A percentile compares a stretch with the other conserved stretches of the same genome.
Conservation (phyloP, 2,888 invertebrate species). For the Thereva nobilitata region DNA sequence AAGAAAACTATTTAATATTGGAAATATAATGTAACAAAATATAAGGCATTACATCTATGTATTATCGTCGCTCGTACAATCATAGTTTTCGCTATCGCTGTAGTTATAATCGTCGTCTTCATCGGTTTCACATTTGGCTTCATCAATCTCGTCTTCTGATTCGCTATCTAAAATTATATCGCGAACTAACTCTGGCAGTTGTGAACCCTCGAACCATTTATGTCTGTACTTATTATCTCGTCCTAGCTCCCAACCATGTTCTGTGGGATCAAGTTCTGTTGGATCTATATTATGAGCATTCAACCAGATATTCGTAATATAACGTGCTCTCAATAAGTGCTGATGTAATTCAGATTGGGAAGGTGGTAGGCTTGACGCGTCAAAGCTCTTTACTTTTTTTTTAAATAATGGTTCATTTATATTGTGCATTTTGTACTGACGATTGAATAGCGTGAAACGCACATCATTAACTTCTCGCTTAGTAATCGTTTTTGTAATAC, state of each 20-base stretch:
- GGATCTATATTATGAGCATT: slow-evolving; percentile 29
- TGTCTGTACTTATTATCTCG: slow-evolving; percentile 28
- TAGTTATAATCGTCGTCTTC: no score
- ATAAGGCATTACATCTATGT: no score
- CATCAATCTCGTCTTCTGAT: no score
- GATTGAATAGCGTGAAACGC: background rate
- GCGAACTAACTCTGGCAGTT: no score
- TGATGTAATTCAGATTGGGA: slow-evolving; percentile 28
- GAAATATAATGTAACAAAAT: no score
- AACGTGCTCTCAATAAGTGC: slow-evolving; percentile 28
- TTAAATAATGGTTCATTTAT: background rate
- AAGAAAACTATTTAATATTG: no score
- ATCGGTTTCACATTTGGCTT: no score
- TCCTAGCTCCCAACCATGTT: slow-evolving; percentile 35
- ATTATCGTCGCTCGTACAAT: no score
- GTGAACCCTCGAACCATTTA: slow-evolving; percentile 12
- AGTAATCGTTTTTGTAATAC: no score
- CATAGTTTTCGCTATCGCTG: no score
- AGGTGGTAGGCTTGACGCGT: slow-evolving; percentile 34
- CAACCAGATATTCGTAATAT: slow-evolving; percentile 36
- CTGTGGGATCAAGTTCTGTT: slow-evolving; percentile 15
- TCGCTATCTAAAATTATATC: no score
- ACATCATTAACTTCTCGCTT: no score
- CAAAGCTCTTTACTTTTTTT: slow-evolving; percentile 5
- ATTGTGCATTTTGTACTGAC: background rate